Conservation (phyloP, 2,888 invertebrate species). For the Anagyrus pseudococci region DNA sequence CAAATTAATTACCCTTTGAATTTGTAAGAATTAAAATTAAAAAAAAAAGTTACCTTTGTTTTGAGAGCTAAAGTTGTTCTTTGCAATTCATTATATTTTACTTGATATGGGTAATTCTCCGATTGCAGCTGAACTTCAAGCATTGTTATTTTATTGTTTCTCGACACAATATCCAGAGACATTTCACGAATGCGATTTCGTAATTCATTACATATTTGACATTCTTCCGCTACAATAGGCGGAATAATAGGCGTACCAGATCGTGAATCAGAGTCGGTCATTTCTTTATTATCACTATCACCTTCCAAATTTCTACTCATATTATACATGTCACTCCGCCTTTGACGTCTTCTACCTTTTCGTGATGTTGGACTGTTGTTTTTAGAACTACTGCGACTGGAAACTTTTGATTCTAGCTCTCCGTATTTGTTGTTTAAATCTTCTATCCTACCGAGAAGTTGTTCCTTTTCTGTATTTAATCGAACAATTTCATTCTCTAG, state of each 20-base stretch:
- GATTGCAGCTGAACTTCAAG: constrained; percentile 52
- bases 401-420: constrained; percentile 35
- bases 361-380: constrained; percentile 46
- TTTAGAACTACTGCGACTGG: constrained; percentile 43
- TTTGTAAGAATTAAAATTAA: background rate
- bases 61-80: constrained; percentile 37
- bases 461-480: constrained; percentile 25
- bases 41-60: constrained; percentile 45
- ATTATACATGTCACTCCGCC: constrained; percentile 48
- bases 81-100: constrained; percentile 52
- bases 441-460: constrained; percentile 30
- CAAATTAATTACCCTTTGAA: constrained; percentile 4
- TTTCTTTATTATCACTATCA: constrained; percentile 25
- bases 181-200: constrained; percentile 46
- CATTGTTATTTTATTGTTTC: constrained; percentile 51
- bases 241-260: constrained; percentile 28
- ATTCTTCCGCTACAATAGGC: constrained; percentile 19
- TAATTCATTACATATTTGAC: constrained; percentile 35
- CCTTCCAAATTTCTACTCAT: constrained; percentile 45
- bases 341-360: constrained; percentile 42
- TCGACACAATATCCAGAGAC: constrained; percentile 50
- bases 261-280: constrained; percentile 30
- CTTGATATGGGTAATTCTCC: constrained; percentile 51
- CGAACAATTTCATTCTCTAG: constrained; percentile 29
- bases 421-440: constrained; percentile 40